Evolutionary conservation across 2,888 invertebrate genomes (phyloP).

Genomic region (Allacma fusca): DNA sequence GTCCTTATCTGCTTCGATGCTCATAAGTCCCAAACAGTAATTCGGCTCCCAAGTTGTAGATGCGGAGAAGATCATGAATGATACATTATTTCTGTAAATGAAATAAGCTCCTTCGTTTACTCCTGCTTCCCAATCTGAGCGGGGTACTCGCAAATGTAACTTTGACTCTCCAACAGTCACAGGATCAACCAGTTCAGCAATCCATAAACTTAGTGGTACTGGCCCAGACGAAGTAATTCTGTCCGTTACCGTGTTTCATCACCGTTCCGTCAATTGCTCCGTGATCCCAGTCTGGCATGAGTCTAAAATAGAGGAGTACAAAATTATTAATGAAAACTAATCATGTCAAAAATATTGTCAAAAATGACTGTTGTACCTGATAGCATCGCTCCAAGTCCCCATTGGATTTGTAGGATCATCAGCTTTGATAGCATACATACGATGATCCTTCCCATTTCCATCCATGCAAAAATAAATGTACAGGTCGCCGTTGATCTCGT

Average conservation of each 20-base stretch:
- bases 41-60: conserved; percentile 35
- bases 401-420: no score
- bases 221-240: conserved; percentile 23
- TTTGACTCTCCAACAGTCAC: conserved; percentile 31
- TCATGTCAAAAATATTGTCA: no score
- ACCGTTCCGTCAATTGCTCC: conserved; percentile 38
- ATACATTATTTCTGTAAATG: conserved; percentile 43
- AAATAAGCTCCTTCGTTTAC: conserved; percentile 46
- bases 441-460: no score
- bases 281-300: conserved; percentile 27
- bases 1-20: conserved; percentile 37
- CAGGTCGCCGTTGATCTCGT: no score
- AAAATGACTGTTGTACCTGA: conserved; percentile 24
- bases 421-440: no score
- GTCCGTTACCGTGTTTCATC: conserved; percentile 34
- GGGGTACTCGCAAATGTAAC: conserved; percentile 32
- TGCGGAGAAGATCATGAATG: conserved; percentile 44
- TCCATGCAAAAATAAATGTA: no score
- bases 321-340: no score
- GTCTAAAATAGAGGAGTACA: not conserved
- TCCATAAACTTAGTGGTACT: no score
- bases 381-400: conserved; percentile 28
- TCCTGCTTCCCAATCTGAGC: conserved; percentile 42
- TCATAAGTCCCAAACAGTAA: conserved; percentile 47
- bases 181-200: no score